Conservation (phyloP, 2,797 vertebrate species). For the Tragopan temminckii region DNA sequence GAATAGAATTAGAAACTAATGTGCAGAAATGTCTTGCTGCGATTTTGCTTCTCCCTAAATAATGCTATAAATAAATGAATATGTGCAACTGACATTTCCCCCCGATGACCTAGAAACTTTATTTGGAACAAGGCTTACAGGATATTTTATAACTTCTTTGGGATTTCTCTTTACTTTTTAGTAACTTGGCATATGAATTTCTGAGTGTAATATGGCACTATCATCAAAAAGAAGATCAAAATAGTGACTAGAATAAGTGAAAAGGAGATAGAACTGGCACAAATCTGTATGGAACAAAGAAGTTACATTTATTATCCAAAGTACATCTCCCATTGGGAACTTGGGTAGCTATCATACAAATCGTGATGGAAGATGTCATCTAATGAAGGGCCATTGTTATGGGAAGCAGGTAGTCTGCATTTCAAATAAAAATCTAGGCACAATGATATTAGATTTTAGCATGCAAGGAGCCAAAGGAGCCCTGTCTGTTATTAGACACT, state of each 20-base stretch:
- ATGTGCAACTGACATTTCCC: background rate
- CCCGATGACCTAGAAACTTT: background rate
- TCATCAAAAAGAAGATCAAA: constrained; percentile 67
- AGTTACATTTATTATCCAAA: constrained; percentile 54
- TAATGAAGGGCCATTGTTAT: constrained; percentile 52
- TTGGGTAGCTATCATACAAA: constrained; percentile 16
- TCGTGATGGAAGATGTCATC: constrained; percentile 23
- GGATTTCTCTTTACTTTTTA: constrained; percentile 20
- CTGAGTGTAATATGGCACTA: background rate
- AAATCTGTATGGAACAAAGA: constrained; percentile 47
- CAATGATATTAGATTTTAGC: constrained; percentile 10
- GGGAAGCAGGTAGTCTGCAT: constrained; percentile 45
- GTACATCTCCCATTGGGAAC: constrained; percentile 29
- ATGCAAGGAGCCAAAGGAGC: constrained; percentile 11
- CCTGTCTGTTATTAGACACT: background rate
- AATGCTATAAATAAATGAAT: constrained; percentile 1
- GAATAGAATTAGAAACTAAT: background rate
- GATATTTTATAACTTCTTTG: background rate
- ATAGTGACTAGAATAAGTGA: constrained; percentile 46
- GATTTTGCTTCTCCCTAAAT: constrained; percentile 13
- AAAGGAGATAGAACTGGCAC: constrained; percentile 39
- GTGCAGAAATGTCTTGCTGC: background rate
- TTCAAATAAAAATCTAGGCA: constrained; percentile 47
- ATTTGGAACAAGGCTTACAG: constrained; percentile 10
- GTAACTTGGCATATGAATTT: constrained; percentile 42